A percentile compares a stretch with the other conserved stretches of the same genome.
Evolutionary conservation across 2,888 invertebrate species (phyloP).

Genomic region (Harmothoe impar): DNA sequence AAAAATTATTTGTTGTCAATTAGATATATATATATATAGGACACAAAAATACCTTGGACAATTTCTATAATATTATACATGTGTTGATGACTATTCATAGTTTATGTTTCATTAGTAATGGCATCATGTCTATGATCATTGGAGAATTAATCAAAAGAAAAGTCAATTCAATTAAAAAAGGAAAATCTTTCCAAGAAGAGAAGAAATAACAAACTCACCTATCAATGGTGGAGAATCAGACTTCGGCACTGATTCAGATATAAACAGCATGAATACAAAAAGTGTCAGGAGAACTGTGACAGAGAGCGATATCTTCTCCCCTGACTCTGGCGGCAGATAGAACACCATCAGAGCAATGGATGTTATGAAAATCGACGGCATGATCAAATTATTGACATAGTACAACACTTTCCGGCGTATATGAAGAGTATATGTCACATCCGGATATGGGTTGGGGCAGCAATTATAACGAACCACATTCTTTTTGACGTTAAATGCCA

Average conservation of each 20-base stretch:
- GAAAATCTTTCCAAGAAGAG: too few relatives aligned
- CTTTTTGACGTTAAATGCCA: too few relatives aligned
- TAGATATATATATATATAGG: too few relatives aligned
- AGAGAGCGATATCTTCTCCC: slow-evolving; percentile 63
- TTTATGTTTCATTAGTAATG: too few relatives aligned
- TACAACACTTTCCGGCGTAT: slow-evolving; percentile 53
- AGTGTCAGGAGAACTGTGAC: slow-evolving; percentile 66
- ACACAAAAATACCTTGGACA: too few relatives aligned
- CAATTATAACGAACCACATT: slow-evolving; percentile 46
- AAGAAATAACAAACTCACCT: too few relatives aligned
- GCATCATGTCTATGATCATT: too few relatives aligned
- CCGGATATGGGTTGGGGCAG: slow-evolving; percentile 14
- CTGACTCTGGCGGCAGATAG: slow-evolving; percentile 63
- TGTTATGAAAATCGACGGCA: slow-evolving; percentile 63
- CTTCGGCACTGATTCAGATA: slow-evolving; percentile 66
- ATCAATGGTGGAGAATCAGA: slow-evolving; percentile 65
- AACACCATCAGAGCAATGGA: slow-evolving; percentile 63
- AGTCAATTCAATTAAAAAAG: too few relatives aligned
- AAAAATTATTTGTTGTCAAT: too few relatives aligned
- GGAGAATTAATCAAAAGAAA: too few relatives aligned
- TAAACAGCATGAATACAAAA: slow-evolving; percentile 66
- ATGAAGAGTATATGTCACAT: slow-evolving; percentile 32
- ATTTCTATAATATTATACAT: too few relatives aligned
- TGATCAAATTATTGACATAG: slow-evolving; percentile 63
- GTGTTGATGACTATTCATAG: too few relatives aligned